Base-by-base conservation (phyloP, 2,113 vertebrate genomes). In the Brachypteracias leptosomus region DNA sequence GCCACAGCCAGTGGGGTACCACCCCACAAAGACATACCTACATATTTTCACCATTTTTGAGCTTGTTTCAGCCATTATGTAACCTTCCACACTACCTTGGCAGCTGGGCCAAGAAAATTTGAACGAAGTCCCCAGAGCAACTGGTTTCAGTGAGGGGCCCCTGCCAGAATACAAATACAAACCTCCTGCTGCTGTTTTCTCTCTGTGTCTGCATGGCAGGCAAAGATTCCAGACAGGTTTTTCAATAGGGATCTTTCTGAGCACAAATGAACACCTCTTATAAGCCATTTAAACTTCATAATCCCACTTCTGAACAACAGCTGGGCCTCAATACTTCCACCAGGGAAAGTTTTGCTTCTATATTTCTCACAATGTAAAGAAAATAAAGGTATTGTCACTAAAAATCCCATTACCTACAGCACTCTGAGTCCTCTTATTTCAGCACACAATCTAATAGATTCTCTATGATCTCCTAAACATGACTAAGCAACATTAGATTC, bases 121-220 rank as follows among this genome's bases (percentile, higher is more conserved):
- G 89, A 97, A 97, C 51, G 5, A 89, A 93, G 89, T 97, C 90
- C 96, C 90, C 96, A 84, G 67, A 95, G 85, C 94, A 94, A 94
- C 83, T 92, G 93, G 89, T 96, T 97, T 96, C 88, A 95, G 92
- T 10, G 91, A 57, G 67, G 47, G 93, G 58, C 58, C 81, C 55
- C 90, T 95, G 96, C 96, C 94, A 97, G 90, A 95, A 95, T 19
- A 88, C 94, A 97, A 97, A 97, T 79, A 96, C 91, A 96, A 96
- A 95, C 93, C 79, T 96, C 94, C 95, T 89, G 81, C 90, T 93
- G 93, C 82, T 91, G 90, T 74, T 92, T 97, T 85, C 94, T 85
- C 55, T 19, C 87, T 59, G 73, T 49, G 84, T 90, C 88, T 78
- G 95, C 86, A 96, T 76, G 93, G 89, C 94, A 93, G 67, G 77